Percentiles rank a stretch among this genome's conserved stretches.
These are phyloP conservation scores for Paracentrotus lividus DNA, from an alignment of 53 echinoderm and acorn worm genomes.

Conservation along the genomic window DNA sequence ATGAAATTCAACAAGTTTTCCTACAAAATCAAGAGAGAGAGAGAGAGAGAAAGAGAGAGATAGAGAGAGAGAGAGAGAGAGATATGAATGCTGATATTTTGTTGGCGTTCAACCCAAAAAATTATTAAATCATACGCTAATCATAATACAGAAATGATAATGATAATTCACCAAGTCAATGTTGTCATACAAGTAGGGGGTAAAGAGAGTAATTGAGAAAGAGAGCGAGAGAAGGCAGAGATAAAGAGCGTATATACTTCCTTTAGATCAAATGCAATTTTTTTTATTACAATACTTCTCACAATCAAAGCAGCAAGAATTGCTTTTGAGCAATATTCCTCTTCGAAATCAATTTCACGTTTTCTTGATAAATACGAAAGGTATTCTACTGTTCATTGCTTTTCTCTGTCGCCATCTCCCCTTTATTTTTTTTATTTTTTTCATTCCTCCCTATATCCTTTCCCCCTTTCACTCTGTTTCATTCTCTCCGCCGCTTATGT, in stretches of 20 bases:
- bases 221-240: no score
- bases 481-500: conserved; percentile 9
- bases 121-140: no score
- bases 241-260: background rate
- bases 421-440: no score
- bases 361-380: conserved; percentile 14
- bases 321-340: conserved; percentile 27
- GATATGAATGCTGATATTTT: no score
- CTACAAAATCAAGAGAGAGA: background rate
- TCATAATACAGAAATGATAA: no score
- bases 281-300: background rate
- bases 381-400: conserved; percentile 11
- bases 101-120: no score
- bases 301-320: conserved; percentile 22
- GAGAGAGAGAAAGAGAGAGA: background rate
- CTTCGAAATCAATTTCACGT: conserved; percentile 23
- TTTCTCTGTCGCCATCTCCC: background rate
- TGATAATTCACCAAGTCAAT: no score
- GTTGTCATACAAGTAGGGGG: no score
- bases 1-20: no score
- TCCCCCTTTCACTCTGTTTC: no score
- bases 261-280: background rate
- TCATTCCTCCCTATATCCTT: no score
- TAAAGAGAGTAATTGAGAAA: no score
- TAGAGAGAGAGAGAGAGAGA: background rate